These are phyloP conservation scores for Pangasius djambal DNA, from an alignment of 2,797 vertebrate species.

Conservation along the genomic window DNA sequence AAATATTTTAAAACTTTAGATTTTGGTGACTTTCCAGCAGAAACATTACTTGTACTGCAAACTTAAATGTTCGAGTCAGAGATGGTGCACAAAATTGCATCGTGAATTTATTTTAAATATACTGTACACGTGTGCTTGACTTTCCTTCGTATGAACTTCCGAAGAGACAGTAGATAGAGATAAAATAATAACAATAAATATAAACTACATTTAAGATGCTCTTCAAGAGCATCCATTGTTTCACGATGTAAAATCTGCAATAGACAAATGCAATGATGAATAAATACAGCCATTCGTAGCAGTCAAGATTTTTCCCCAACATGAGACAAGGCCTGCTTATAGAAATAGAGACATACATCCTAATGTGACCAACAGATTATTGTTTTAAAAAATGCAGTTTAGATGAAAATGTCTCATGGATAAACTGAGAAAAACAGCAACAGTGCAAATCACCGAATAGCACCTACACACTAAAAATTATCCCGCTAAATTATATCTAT, in stretches of 20 bases:
- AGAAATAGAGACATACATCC: background rate
- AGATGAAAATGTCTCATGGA: background rate
- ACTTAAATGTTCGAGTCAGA: background rate
- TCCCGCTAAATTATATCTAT: too few relatives aligned
- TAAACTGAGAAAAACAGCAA: background rate
- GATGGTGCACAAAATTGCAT: background rate
- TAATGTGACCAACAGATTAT: background rate
- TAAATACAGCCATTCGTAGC: too few relatives aligned
- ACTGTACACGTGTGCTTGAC: background rate
- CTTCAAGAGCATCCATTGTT: too few relatives aligned
- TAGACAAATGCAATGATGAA: too few relatives aligned
- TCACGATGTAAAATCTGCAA: too few relatives aligned
- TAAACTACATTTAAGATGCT: too few relatives aligned
- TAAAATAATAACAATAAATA: background rate
- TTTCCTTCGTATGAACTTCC: background rate
- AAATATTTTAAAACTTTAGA: background rate
- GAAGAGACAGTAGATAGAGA: too few relatives aligned
- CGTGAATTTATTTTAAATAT: background rate
- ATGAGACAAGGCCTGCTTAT: too few relatives aligned
- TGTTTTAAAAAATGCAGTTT: too few relatives aligned
- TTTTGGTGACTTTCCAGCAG: background rate
- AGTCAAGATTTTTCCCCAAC: too few relatives aligned
- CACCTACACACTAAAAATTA: background rate
- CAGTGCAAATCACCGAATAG: background rate
- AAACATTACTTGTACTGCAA: background rate